Conservation (phyloP, 2,888 invertebrate genomes). For the Oscheius sp. region DNA sequence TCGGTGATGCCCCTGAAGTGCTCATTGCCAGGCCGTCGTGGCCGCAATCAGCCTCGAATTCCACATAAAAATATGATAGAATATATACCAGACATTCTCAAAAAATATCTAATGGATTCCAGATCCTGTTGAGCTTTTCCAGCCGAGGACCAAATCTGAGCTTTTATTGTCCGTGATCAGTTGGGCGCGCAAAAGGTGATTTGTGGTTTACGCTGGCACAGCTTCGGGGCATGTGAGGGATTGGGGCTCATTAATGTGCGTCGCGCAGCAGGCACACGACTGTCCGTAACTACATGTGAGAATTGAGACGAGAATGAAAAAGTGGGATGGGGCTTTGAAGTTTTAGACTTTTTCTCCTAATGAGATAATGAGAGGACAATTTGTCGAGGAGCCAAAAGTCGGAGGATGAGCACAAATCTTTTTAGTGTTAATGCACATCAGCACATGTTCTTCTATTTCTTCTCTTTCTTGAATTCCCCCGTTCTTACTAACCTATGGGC, state of each 20-base stretch:
- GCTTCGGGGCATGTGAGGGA: conserved; percentile 37
- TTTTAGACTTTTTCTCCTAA: background rate
- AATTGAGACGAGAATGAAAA: too few relatives aligned
- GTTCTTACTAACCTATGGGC: too few relatives aligned
- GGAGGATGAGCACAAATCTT: conserved; percentile 7
- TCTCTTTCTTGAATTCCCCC: too few relatives aligned
- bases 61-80: background rate
- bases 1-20: conserved; percentile 8
- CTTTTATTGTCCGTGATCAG: conserved; percentile 33
- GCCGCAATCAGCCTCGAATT: background rate
- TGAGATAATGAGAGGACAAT: conserved; percentile 17
- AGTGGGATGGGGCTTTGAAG: too few relatives aligned
- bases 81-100: background rate
- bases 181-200: conserved; percentile 36
- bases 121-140: background rate
- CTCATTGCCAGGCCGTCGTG: conserved; percentile 13
- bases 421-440: conserved; percentile 7
- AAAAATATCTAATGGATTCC: background rate
- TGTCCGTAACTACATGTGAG: conserved; percentile 14
- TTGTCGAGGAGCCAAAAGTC: background rate
- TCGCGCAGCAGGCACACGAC: conserved; percentile 16
- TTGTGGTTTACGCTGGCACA: conserved; percentile 36
- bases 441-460: background rate
- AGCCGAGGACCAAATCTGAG: conserved; percentile 12
- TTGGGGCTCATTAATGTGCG: conserved; percentile 38